A percentile compares a stretch with the other conserved stretches of the same genome.
phyloP scores from a whole-genome alignment of 2,797 vertebrate genomes.

The Cercopithecus diana region DNA sequence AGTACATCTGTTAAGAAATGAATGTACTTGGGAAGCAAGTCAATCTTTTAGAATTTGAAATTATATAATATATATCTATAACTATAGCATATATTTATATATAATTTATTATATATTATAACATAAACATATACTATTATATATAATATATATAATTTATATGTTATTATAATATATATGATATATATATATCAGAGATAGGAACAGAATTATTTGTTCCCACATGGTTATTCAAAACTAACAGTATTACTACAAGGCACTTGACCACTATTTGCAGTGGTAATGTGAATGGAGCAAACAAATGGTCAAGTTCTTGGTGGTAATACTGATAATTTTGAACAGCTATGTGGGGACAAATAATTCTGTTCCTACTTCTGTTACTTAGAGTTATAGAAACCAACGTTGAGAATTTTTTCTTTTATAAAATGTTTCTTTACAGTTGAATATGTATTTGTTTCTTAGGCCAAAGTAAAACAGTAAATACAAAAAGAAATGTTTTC shows the following conservation, averaged over 20 bases:
- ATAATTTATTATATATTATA: too few species aligned
- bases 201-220: too few species aligned
- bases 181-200: too few species aligned
- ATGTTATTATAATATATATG: too few species aligned
- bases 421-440: neutral
- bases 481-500: conserved; percentile 4
- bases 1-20: neutral
- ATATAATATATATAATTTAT: too few species aligned
- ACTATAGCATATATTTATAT: too few species aligned
- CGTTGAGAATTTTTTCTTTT: neutral
- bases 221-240: too few species aligned
- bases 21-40: neutral
- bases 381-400: neutral
- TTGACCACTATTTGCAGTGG: too few species aligned
- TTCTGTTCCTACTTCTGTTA: neutral
- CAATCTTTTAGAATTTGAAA: neutral
- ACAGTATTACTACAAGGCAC: too few species aligned
- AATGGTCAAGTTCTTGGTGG: neutral
- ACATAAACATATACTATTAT: too few species aligned
- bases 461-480: neutral
- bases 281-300: too few species aligned
- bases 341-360: neutral
- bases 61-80: too few species aligned
- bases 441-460: conserved; percentile 23
- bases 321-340: neutral